Evolutionary conservation across 2,113 vertebrate species (phyloP).

Genomic region (Tyto alba): DNA sequence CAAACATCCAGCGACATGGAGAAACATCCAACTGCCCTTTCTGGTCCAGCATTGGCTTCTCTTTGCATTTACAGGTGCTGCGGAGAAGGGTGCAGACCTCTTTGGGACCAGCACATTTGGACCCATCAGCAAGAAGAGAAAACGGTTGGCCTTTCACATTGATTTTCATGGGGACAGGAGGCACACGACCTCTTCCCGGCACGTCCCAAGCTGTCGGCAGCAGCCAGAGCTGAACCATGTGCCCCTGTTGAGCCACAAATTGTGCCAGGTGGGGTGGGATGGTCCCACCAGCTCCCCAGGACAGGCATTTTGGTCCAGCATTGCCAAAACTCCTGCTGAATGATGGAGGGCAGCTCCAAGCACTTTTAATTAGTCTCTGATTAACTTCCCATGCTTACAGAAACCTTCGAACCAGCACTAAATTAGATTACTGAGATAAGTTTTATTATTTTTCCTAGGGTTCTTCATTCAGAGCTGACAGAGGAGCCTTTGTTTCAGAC

Average conservation of each 20-base stretch:
- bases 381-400: not conserved
- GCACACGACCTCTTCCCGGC: accelerated
- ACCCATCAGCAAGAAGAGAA: not conserved
- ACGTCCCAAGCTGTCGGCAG: not conserved
- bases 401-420: not conserved
- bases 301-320: accelerated
- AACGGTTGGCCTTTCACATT: not conserved
- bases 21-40: not conserved
- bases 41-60: not conserved
- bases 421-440: not conserved
- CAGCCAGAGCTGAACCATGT: not conserved
- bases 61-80: not conserved
- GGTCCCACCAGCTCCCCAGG: not conserved
- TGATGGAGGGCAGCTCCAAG: not conserved
- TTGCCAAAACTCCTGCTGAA: not conserved
- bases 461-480: not conserved
- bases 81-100: not conserved
- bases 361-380: not conserved
- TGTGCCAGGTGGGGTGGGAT: not conserved
- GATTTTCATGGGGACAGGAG: not conserved
- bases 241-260: accelerated
- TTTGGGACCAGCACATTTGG: not conserved
- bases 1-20: not conserved
- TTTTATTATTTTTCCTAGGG: not conserved
- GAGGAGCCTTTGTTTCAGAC: not conserved